These are phyloP conservation scores for Trachemys scripta DNA, from an alignment of 2,113 vertebrate genomes.

Conservation along the genomic window DNA sequence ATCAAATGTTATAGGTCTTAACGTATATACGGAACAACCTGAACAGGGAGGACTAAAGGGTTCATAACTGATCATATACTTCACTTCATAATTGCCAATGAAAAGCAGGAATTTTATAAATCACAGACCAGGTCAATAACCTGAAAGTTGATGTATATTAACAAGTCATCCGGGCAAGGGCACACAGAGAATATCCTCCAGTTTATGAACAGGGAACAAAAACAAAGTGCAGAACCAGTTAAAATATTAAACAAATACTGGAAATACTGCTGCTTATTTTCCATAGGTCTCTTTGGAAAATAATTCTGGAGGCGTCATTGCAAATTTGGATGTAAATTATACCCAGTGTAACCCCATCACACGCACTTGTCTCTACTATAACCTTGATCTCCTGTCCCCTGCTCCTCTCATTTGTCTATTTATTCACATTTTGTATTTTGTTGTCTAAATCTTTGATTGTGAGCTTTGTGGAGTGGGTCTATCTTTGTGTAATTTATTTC, in stretches of 20 bases:
- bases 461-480: background rate
- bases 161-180: slow-evolving; percentile 16
- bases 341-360: background rate
- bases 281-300: background rate
- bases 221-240: background rate
- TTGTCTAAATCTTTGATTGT: background rate
- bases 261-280: background rate
- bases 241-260: background rate
- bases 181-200: background rate
- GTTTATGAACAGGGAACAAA: background rate
- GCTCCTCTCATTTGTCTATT: background rate
- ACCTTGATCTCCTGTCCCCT: background rate
- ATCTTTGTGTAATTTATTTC: background rate
- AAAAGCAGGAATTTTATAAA: slow-evolving; percentile 51
- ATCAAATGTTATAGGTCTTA: background rate
- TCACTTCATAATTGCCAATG: slow-evolving; percentile 6
- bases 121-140: slow-evolving; percentile 23
- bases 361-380: background rate
- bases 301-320: background rate
- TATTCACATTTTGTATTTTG: background rate
- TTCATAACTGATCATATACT: slow-evolving; percentile 20
- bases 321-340: background rate
- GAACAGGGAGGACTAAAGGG: background rate
- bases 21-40: background rate
- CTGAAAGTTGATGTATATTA: background rate